phyloP scores from a whole-genome alignment of 2,797 vertebrate species.

The Borostomias antarcticus region DNA sequence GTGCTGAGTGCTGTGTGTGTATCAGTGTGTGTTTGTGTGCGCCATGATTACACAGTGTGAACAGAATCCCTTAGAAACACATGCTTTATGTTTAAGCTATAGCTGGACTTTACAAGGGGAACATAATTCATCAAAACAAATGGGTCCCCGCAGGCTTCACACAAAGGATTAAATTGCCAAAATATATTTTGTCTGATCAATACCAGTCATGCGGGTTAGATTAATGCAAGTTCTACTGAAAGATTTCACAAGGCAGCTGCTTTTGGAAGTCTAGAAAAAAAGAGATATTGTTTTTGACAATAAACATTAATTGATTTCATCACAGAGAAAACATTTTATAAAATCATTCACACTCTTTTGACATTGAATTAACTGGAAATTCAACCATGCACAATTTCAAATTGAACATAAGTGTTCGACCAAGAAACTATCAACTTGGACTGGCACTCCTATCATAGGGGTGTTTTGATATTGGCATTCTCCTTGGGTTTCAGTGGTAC shows the following conservation, averaged over 20 bases:
- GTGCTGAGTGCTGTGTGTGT: neutral
- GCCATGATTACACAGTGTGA: neutral
- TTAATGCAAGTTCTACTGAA: slow-evolving; percentile 22
- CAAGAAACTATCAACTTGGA: no score
- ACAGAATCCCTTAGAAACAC: slow-evolving; percentile 23
- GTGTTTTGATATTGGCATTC: no score
- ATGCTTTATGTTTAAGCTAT: slow-evolving; percentile 25
- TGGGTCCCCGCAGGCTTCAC: slow-evolving; percentile 19
- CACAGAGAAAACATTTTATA: slow-evolving; percentile 38
- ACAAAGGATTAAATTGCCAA: slow-evolving; percentile 38
- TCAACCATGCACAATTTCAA: no score
- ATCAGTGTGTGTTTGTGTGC: slow-evolving; percentile 1
- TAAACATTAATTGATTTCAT: slow-evolving; percentile 45
- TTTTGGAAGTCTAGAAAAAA: slow-evolving; percentile 2
- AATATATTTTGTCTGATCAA: slow-evolving; percentile 45
- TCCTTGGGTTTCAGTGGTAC: no score
- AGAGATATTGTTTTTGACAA: slow-evolving; percentile 20
- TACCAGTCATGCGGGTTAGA: slow-evolving; percentile 40
- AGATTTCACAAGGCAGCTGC: slow-evolving; percentile 10
- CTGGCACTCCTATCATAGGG: no score
- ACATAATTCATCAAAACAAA: slow-evolving; percentile 38
- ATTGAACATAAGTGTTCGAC: no score
- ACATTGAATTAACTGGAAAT: neutral
- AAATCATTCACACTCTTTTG: no score
- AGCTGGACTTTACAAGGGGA: slow-evolving; percentile 20